Conservation (phyloP, 2,113 vertebrate species). For the Abramis brama region DNA sequence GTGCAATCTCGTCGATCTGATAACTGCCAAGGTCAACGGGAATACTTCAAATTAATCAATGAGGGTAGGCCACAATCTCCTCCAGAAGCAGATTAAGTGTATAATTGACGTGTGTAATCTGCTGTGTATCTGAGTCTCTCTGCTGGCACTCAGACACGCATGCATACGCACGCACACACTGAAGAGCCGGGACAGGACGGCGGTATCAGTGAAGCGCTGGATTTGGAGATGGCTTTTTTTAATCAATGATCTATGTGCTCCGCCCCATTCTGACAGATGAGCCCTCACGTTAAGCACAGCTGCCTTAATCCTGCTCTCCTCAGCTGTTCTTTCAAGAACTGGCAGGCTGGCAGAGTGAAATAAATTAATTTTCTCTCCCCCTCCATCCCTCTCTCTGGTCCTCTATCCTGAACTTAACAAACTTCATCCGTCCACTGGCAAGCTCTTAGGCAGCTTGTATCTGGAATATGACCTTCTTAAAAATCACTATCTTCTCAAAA, state of each 20-base stretch:
- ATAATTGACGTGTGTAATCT: slow-evolving; percentile 99
- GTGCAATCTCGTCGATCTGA: slow-evolving; percentile 87
- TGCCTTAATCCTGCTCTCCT: slow-evolving; percentile 95
- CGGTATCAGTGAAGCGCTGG: slow-evolving; percentile 79
- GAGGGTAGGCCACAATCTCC: slow-evolving; percentile 82
- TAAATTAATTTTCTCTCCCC: slow-evolving; percentile 84
- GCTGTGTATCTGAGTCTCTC: slow-evolving; percentile 73
- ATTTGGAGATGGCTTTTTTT: slow-evolving; percentile 95
- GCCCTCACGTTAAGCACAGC: slow-evolving; percentile 90
- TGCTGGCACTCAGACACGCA: slow-evolving; percentile 45
- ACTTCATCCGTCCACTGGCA: slow-evolving; percentile 77
- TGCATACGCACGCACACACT: slow-evolving; percentile 40
- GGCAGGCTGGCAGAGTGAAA: slow-evolving; percentile 68
- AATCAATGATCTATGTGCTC: slow-evolving; percentile 90
- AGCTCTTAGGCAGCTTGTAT: slow-evolving; percentile 60
- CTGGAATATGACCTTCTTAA: not conserved
- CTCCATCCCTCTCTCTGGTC: not conserved
- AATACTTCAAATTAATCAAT: slow-evolving; percentile 94
- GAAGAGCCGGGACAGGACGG: slow-evolving; percentile 69
- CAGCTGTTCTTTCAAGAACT: slow-evolving; percentile 89
- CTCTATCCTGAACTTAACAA: slow-evolving; percentile 74
- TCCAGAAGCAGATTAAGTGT: slow-evolving; percentile 96
- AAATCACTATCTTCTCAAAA: not conserved
- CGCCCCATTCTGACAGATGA: slow-evolving; percentile 89
- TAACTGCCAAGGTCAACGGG: slow-evolving; percentile 95